Evolutionary conservation across 2,113 vertebrate genomes (phyloP), one percentile per base, ranked within the genome.

Genomic region (Paedocypris sp.): DNA sequence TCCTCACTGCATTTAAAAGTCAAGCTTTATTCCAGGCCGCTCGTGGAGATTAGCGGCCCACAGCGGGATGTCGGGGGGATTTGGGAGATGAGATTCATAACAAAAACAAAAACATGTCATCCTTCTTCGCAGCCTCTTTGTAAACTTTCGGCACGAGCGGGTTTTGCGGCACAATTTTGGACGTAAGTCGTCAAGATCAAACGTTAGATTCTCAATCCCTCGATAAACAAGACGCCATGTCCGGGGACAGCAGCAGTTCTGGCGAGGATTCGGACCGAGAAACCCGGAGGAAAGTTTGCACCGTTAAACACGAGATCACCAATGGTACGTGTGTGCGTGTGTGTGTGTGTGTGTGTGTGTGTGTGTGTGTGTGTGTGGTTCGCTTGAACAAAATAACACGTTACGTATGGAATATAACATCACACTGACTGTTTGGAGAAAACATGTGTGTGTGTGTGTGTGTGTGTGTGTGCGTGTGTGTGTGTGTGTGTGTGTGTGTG

Each of bases 291-390:
- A 79, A 70, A 63, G 74, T 72, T 64, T 80, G 78, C 11, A 87
- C 85, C 19, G 83, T 87, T 74, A 82, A 86, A 75, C 86, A 80
- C 60, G 76, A 84, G 11, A 86, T 87, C 71, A 87, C 86, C 13
- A 85, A 83, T 71, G 86, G 86, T 88, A 76, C 70, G 83, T 79
- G 9, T 33, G 48, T 46, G 13, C 4, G 42, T 42, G 11, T 5
- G n/a, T 39, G 8, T n/a, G 28, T 32, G 35, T 31, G 25, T 53
- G 31, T 43, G 19, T 19, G 41, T 28, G 20, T 42, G 42, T 57
- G 8, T 45, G 16, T n/a, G 19, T 45, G 41, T 35, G 6, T 25
- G n/a, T 13, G 16, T 46, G 5, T 48, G 3, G n/a, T n/a, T n/a
- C n/a, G n/a, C n/a, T n/a, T n/a, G n/a, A n/a, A n/a, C n/a, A n/a